phyloP scores from a whole-genome alignment of 2,888 invertebrate species.

The Macaria liturata region DNA sequence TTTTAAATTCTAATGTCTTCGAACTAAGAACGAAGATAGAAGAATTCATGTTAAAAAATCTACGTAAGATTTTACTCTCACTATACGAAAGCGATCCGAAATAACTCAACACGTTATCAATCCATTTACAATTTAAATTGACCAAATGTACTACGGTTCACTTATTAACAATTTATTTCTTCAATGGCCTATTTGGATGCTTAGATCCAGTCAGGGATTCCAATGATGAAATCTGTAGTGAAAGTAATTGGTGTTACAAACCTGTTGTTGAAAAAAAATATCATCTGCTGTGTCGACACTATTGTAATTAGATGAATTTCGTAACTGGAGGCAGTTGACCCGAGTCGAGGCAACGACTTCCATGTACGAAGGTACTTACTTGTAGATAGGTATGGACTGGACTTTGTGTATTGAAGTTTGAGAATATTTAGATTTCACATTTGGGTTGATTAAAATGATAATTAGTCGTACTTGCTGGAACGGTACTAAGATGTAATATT shows the following conservation, averaged over 20 bases:
- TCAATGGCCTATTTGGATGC: constrained; percentile 26
- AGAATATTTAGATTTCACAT: too few species aligned
- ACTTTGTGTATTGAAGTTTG: too few species aligned
- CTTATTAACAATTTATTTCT: constrained; percentile 26
- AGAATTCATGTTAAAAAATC: too few species aligned
- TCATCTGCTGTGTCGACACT: constrained; percentile 27
- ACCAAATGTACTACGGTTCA: constrained; percentile 13
- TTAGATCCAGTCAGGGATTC: constrained; percentile 26
- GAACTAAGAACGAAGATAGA: too few species aligned
- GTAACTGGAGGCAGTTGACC: constrained; percentile 37
- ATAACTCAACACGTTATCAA: constrained; percentile 24
- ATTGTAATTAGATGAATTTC: constrained; percentile 29
- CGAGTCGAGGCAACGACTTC: neutral
- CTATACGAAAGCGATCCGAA: constrained; percentile 8
- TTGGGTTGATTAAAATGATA: too few species aligned
- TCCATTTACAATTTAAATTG: constrained; percentile 28
- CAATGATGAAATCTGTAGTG: constrained; percentile 44
- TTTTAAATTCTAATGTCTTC: too few species aligned
- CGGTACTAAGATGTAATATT: too few species aligned
- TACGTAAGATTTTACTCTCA: constrained; percentile 11
- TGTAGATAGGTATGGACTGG: too few species aligned
- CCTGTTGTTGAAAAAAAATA: constrained; percentile 35
- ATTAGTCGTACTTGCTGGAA: too few species aligned
- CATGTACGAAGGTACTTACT: too few species aligned
- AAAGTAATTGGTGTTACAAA: constrained; percentile 43